phyloP scores from a whole-genome alignment of 2,113 vertebrate species.

The Myocastor coypus region DNA sequence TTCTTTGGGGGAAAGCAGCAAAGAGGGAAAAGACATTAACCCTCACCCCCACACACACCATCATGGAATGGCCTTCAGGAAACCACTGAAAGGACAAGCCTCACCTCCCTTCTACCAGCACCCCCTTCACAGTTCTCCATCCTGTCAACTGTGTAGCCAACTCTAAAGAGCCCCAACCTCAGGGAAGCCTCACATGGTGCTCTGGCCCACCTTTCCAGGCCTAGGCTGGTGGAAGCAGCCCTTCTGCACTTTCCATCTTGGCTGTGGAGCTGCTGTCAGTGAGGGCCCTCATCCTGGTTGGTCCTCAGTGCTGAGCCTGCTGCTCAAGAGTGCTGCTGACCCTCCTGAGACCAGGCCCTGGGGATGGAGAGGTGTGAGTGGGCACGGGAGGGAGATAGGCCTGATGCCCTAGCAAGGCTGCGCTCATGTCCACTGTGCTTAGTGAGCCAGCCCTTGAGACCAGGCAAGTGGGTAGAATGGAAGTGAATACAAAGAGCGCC shows the following conservation, averaged over 20 bases:
- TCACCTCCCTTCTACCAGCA: no score
- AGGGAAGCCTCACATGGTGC: rapidly evolving
- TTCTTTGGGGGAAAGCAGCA: neutral
- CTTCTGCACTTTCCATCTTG: neutral
- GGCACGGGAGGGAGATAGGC: neutral
- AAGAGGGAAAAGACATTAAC: neutral
- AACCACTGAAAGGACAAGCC: neutral
- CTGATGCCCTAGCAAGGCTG: neutral
- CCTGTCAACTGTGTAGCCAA: neutral
- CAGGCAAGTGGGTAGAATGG: neutral
- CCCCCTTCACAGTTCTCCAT: neutral
- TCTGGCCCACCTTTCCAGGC: neutral
- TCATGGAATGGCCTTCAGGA: neutral
- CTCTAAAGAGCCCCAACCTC: neutral
- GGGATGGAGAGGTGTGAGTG: neutral
- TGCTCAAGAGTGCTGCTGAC: neutral
- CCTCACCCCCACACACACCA: neutral
- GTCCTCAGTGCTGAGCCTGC: neutral
- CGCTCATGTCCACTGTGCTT: rapidly evolving
- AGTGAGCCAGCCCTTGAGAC: neutral
- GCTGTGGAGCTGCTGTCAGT: rapidly evolving
- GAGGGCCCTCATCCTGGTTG: neutral
- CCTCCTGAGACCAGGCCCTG: neutral
- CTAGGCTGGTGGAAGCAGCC: neutral
- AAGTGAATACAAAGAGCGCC: no score